A percentile compares a stretch with the other conserved stretches of the same genome.
These are phyloP conservation scores for Xenopus laevis DNA, from an alignment of 2,113 vertebrate species.

Conservation along the genomic window DNA sequence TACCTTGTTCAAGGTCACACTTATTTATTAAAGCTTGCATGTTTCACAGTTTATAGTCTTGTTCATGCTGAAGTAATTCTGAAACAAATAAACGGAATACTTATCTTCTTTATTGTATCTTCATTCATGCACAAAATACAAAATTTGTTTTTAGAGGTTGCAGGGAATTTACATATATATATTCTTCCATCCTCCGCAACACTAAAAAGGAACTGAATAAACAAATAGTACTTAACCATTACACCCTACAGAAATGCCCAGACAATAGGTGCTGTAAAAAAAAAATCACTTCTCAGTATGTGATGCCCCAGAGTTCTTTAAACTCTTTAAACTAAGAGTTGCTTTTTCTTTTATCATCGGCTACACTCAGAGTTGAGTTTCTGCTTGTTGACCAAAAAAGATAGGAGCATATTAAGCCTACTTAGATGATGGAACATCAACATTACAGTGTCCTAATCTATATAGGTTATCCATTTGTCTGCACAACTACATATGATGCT, in stretches of 20 bases:
- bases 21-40: slow-evolving; percentile 2
- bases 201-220: not conserved
- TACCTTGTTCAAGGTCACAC: slow-evolving; percentile 3
- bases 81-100: slow-evolving; percentile 15
- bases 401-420: no score
- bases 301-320: no score
- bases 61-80: slow-evolving; percentile 21
- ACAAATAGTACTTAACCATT: not conserved
- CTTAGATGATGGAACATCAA: no score
- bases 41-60: slow-evolving; percentile 7
- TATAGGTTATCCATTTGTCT: no score
- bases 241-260: not conserved
- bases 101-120: slow-evolving; percentile 19
- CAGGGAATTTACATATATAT: slow-evolving; percentile 7
- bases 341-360: no score
- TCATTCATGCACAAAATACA: slow-evolving; percentile 2
- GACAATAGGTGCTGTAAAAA: not conserved
- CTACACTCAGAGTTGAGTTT: no score
- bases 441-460: no score
- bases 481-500: no score
- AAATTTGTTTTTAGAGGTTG: not conserved
- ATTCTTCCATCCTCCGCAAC: not conserved
- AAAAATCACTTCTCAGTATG: not conserved
- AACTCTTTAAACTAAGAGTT: no score
- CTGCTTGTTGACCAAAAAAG: no score